Conservation (phyloP, 1,140 invertebrate genomes). For the Prorops nasuta region DNA sequence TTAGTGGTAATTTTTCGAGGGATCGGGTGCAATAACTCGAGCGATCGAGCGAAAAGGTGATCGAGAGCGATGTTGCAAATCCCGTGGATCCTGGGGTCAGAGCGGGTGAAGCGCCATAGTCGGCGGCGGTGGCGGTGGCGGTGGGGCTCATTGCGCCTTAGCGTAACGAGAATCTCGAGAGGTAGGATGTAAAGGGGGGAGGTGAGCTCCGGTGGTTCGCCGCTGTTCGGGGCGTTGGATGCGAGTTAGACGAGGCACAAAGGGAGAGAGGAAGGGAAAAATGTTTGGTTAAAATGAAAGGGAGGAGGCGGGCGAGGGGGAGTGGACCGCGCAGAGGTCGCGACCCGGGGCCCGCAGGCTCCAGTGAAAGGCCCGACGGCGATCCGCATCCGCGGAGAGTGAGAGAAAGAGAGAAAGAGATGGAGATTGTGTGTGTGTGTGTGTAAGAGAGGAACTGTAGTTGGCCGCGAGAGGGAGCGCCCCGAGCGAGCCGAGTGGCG, state of each 20-base stretch:
- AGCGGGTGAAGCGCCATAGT: too few species aligned
- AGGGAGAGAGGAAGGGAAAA: slow-evolving; percentile 4
- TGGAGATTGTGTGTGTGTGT: too few species aligned
- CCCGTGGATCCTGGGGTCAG: too few species aligned
- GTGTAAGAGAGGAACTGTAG: slow-evolving; percentile 25
- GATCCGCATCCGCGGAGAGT: slow-evolving; percentile 40
- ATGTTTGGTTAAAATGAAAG: slow-evolving; percentile 19
- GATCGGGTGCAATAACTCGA: too few species aligned
- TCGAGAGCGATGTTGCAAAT: too few species aligned
- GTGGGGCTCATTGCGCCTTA: slow-evolving; percentile 7
- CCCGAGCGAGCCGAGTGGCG: slow-evolving; percentile 10
- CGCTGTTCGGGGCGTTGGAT: neutral
- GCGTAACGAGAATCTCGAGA: slow-evolving; percentile 40
- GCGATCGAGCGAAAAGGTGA: too few species aligned
- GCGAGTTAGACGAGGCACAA: neutral
- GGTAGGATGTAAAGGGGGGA: too few species aligned
- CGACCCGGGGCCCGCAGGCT: slow-evolving; percentile 41
- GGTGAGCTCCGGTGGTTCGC: too few species aligned
- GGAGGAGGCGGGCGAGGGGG: slow-evolving; percentile 31
- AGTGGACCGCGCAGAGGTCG: slow-evolving; percentile 43
- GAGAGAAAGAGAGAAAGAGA: slow-evolving; percentile 3
- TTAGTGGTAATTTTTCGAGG: too few species aligned
- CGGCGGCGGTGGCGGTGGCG: too few species aligned
- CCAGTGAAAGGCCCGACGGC: slow-evolving; percentile 49
- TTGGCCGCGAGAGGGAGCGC: slow-evolving; percentile 19